phyloP scores from a whole-genome alignment of 1,140 invertebrate genomes.

The Caenorhabditis remanei region DNA sequence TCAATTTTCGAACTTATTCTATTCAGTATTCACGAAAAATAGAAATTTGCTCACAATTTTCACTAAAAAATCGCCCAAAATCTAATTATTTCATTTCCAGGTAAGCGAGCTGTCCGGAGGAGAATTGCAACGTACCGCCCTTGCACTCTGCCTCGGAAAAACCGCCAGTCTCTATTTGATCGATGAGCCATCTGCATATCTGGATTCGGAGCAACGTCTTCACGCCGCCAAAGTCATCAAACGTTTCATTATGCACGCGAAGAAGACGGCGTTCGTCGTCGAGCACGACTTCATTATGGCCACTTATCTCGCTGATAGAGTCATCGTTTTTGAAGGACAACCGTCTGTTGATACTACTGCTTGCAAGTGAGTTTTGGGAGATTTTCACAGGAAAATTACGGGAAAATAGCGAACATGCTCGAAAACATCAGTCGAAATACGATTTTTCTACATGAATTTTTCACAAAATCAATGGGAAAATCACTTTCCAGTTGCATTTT shows the following conservation, averaged over 20 bases:
- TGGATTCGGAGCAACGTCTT: conserved; percentile 99
- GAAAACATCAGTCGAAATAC: background rate
- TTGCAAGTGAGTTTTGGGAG: conserved; percentile 81
- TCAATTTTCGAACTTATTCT: too few species aligned
- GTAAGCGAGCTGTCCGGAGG: conserved; percentile 98
- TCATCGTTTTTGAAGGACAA: conserved; percentile 96
- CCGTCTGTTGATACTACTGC: conserved; percentile 91
- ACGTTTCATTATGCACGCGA: conserved; percentile 97
- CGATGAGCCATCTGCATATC: conserved; percentile 98
- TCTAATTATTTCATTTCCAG: conserved; percentile 69
- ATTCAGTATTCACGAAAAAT: too few species aligned
- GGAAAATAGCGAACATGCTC: background rate
- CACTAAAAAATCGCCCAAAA: background rate
- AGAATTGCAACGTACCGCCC: conserved; percentile 96
- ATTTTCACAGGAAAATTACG: background rate
- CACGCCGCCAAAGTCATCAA: conserved; percentile 99
- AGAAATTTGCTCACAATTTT: background rate
- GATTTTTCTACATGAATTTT: too few species aligned
- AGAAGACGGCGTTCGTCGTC: conserved; percentile 98
- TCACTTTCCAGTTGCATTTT: too few species aligned
- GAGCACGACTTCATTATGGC: conserved; percentile 99
- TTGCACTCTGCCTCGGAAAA: conserved; percentile 95
- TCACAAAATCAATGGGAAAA: too few species aligned
- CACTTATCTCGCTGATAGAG: conserved; percentile 96
- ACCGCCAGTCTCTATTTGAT: conserved; percentile 99